Conservation (phyloP, 2,888 invertebrate genomes). For the Bugula neritina region DNA sequence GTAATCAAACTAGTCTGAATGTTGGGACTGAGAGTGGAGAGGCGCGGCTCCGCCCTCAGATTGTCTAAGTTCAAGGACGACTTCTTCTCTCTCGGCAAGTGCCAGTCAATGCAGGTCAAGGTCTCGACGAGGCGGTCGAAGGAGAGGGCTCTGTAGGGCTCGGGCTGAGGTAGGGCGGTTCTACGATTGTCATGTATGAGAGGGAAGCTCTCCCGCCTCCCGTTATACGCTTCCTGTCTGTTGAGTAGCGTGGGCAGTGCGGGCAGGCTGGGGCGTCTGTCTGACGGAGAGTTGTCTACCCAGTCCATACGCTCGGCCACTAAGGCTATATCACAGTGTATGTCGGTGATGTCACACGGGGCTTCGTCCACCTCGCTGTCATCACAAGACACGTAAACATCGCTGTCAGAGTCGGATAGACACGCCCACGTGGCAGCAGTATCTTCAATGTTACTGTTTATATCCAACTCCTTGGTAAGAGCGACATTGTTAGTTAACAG, state of each 20-base stretch:
- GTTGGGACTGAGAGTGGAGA: slow-evolving; percentile 36
- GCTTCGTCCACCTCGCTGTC: slow-evolving; percentile 31
- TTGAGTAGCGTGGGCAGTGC: neutral
- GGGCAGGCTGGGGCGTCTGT: slow-evolving; percentile 33
- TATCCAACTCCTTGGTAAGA: neutral
- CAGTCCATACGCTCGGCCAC: slow-evolving; percentile 34
- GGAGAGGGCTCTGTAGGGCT: slow-evolving; percentile 29
- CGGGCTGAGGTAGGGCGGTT: slow-evolving; percentile 34
- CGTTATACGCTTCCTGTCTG: neutral
- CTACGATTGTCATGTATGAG: slow-evolving; percentile 38
- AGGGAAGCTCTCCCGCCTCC: slow-evolving; percentile 61
- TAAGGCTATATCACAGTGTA: slow-evolving; percentile 29
- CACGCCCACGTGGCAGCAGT: neutral
- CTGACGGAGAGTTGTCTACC: slow-evolving; percentile 30
- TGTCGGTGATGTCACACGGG: slow-evolving; percentile 30
- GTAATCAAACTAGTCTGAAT: slow-evolving; percentile 34
- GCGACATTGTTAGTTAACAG: neutral
- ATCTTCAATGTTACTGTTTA: slow-evolving; percentile 13
- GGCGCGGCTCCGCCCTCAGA: slow-evolving; percentile 36
- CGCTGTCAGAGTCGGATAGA: neutral
- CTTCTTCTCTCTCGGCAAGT: slow-evolving; percentile 28
- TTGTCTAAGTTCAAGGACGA: slow-evolving; percentile 35
- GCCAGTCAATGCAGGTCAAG: slow-evolving; percentile 33
- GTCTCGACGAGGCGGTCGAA: slow-evolving; percentile 18
- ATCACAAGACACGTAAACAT: neutral